phyloP scores from a whole-genome alignment of 64 coral and sea anemone species.

The Dendronephthya gigantea region DNA sequence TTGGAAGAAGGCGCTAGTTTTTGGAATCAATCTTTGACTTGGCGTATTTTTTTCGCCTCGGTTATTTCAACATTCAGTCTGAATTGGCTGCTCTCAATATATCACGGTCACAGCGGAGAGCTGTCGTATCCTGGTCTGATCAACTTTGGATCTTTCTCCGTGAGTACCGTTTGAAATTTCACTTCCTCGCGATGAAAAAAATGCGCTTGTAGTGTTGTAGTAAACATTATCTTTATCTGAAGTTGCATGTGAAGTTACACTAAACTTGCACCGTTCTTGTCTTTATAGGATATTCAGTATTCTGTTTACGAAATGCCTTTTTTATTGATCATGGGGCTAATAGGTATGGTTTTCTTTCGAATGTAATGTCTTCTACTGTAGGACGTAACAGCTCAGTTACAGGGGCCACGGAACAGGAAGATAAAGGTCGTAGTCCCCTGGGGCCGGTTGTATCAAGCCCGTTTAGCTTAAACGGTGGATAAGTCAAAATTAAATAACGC shows the following conservation, averaged over 20 bases:
- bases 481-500: too few species aligned
- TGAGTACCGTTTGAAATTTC: not conserved
- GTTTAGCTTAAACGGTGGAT: too few species aligned
- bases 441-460: too few species aligned
- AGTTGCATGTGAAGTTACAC: too few species aligned
- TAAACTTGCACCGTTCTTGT: not conserved
- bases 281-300: conserved; percentile 62
- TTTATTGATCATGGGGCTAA: conserved; percentile 75
- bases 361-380: not conserved
- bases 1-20: conserved; percentile 98
- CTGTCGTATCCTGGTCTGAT: conserved; percentile 87
- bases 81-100: conserved; percentile 76
- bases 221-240: too few species aligned
- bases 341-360: conserved; percentile 37
- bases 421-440: too few species aligned
- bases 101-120: conserved; percentile 53
- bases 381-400: too few species aligned
- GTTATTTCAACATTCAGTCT: conserved; percentile 97
- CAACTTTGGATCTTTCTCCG: conserved; percentile 89
- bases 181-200: too few species aligned
- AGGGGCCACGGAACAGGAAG: too few species aligned
- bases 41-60: conserved; percentile 92
- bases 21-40: conserved; percentile 91
- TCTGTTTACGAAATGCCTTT: conserved; percentile 77
- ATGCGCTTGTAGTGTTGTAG: too few species aligned